Base-by-base conservation (phyloP, 2,113 vertebrate species). In the Acrocephalus kingi region DNA sequence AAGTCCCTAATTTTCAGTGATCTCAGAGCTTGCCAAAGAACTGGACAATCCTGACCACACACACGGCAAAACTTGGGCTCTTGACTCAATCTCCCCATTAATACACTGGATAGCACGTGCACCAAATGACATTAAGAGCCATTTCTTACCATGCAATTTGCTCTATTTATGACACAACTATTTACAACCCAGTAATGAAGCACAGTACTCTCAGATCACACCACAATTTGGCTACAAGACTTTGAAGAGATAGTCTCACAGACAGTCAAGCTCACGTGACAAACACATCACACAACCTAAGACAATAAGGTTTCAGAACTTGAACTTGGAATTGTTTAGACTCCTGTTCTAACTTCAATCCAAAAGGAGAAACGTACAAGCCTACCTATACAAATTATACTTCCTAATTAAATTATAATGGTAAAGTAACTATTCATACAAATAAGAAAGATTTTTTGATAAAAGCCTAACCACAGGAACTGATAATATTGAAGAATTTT, bases 381-480 rank as follows among this genome's bases (percentile, higher is more conserved):
- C 43, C 62, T 79, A 95, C 89, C 88, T 82, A 95, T 56, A 94
- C 48, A 95, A 84, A 92, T 79, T 58, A 59, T 39, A 94, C 74
- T 93, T 97, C 71, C 63, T 55, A 49, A 96, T 85, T 97, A 64
- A 78, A 48, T 97, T 96, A 84, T 69, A 89, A 62, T 64, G 55
- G 69, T 78, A 67, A 79, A 91, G 58, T 90, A 90, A 91, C 48
- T 37, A 90, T 78, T 90, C 74, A 76, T 85, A 52, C 37, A 92
- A 82, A 90, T 71, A 61, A 84, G 21, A 2, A 69, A 10, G 41
- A 33, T 10, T 82, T 95, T 95, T 95, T 79, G 59, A 84, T 93
- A 86, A 79, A 92, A 31, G 7, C n/a, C 51, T 78, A 84, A 75
- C 35, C 45, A 91, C 43, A 77, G n/a, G 62, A 79, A 61, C 77